Evolutionary conservation across 2,113 vertebrate species (phyloP).

Genomic region (Crocuta crocuta): DNA sequence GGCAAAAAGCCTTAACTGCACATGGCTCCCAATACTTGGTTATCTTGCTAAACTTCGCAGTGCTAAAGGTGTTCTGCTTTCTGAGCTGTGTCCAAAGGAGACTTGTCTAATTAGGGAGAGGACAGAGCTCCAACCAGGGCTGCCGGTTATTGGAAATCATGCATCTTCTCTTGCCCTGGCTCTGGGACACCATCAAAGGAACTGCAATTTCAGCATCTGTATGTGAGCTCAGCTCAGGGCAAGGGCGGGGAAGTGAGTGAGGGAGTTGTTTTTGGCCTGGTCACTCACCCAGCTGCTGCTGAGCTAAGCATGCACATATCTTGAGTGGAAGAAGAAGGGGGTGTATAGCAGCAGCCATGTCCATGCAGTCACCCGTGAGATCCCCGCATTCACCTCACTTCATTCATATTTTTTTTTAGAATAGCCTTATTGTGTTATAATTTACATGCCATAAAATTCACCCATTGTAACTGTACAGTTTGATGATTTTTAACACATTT

Average conservation of each 20-base stretch:
- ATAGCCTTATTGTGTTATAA: background rate
- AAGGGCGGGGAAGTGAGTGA: background rate
- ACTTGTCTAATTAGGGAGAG: constrained; percentile 45
- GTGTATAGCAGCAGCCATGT: background rate
- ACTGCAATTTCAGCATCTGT: constrained; percentile 62
- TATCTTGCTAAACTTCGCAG: constrained; percentile 52
- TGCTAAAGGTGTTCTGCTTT: constrained; percentile 29
- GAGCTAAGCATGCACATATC: constrained; percentile 38
- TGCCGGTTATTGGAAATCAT: constrained; percentile 60
- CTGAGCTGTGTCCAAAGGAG: constrained; percentile 26
- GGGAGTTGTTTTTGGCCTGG: constrained; percentile 27
- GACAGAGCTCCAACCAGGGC: background rate
- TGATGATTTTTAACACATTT: constrained; percentile 2
- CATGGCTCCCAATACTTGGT: background rate
- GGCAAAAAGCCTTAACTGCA: background rate
- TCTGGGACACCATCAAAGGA: constrained; percentile 68
- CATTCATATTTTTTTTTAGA: background rate
- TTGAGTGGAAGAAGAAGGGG: background rate
- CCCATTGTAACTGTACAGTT: background rate
- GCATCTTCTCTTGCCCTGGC: constrained; percentile 50
- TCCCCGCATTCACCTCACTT: background rate
- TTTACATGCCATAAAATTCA: background rate
- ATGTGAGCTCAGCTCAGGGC: constrained; percentile 33
- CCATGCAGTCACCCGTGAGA: background rate
- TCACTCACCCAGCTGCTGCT: constrained; percentile 61